Percentiles rank a stretch among this genome's conserved stretches.
Evolutionary conservation across 2,113 vertebrate species (phyloP).

Genomic region (Mola mola): DNA sequence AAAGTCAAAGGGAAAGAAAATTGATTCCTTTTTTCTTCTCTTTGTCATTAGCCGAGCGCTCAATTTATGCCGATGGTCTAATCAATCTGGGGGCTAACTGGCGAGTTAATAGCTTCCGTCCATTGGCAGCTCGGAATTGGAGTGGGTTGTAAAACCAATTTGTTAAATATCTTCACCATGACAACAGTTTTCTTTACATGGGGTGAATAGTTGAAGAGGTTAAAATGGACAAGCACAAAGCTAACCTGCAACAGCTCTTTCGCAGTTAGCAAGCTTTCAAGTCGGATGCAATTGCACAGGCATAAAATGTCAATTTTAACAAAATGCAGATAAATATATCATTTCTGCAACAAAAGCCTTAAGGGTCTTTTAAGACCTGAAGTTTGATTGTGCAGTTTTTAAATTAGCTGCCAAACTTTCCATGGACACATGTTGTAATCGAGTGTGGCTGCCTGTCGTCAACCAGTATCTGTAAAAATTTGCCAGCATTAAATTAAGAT

Average conservation of each 20-base stretch:
- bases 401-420: constrained; percentile 19
- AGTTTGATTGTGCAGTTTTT: constrained; percentile 2
- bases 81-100: constrained; percentile 50
- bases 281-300: too few relatives aligned
- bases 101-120: constrained; percentile 43
- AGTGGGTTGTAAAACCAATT: constrained; percentile 50
- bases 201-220: constrained; percentile 17
- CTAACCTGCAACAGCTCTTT: constrained; percentile 1
- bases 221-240: not conserved
- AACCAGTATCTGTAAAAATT: constrained; percentile 21
- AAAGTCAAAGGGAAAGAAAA: constrained; percentile 62
- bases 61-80: constrained; percentile 53
- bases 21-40: constrained; percentile 50
- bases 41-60: constrained; percentile 52
- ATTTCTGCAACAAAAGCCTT: not conserved
- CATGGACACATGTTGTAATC: constrained; percentile 9
- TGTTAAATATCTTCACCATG: constrained; percentile 32
- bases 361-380: not conserved
- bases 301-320: not conserved
- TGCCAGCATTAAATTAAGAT: constrained; percentile 22
- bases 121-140: constrained; percentile 28
- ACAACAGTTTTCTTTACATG: not conserved
- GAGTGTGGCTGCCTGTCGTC: constrained; percentile 23
- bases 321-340: too few relatives aligned
- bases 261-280: not conserved